Conservation (phyloP, 2,797 vertebrate genomes). For the Pelobates cultripes region DNA sequence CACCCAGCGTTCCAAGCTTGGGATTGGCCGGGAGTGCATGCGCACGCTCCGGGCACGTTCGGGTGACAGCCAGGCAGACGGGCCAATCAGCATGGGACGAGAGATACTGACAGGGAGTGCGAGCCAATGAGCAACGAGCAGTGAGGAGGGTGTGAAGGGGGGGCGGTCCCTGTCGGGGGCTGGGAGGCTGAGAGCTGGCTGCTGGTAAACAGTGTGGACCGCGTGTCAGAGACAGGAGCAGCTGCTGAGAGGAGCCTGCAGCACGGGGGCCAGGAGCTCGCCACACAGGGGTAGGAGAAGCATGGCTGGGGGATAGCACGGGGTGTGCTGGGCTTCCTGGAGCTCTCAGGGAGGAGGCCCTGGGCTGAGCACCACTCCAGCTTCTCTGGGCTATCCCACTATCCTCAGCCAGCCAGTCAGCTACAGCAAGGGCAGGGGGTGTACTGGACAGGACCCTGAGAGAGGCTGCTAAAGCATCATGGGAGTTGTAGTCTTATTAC, state of each 20-base stretch:
- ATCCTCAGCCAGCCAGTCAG: not conserved
- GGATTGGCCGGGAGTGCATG: not conserved
- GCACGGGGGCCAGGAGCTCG: not conserved
- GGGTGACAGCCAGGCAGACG: not conserved
- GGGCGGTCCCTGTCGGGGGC: conserved; percentile 3
- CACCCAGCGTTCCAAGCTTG: not conserved
- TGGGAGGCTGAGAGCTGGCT: conserved; percentile 11
- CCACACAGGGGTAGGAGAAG: not conserved
- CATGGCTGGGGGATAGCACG: not conserved
- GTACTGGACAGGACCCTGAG: not conserved
- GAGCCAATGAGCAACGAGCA: conserved; percentile 41
- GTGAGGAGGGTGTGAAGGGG: not conserved
- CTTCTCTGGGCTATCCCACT: too few species aligned
- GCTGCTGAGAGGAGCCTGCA: not conserved
- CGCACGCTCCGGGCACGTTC: conserved; percentile 10
- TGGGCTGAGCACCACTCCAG: too few species aligned
- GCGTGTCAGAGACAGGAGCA: conserved; percentile 7
- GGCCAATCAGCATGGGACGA: not conserved
- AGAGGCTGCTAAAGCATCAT: not conserved
- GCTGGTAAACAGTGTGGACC: conserved; percentile 48
- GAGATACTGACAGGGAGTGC: too few species aligned
- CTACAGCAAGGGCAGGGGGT: too few species aligned
- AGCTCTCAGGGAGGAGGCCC: too few species aligned
- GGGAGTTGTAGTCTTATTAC: not conserved
- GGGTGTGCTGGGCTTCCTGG: not conserved